phyloP scores from a whole-genome alignment of 2,113 vertebrate genomes.

The Crotalus helleri region DNA sequence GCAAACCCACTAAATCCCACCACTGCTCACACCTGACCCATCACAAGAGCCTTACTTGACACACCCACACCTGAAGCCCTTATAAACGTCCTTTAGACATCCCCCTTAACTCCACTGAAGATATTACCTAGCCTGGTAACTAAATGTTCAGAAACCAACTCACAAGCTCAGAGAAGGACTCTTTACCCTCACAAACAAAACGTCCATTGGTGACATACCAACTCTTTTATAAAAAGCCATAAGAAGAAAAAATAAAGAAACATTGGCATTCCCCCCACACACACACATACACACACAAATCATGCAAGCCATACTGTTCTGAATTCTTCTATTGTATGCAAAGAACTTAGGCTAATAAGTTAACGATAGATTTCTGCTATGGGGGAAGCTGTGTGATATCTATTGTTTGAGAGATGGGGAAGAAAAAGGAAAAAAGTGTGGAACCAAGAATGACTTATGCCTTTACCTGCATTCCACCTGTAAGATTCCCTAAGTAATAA shows the following conservation, averaged over 20 bases:
- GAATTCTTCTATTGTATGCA: background rate
- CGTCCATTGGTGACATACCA: background rate
- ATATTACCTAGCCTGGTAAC: no score
- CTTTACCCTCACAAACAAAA: background rate
- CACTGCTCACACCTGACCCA: no score
- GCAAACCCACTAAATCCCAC: no score
- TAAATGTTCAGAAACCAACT: no score
- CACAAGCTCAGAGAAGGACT: no score
- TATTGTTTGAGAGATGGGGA: background rate
- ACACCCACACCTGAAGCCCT: no score
- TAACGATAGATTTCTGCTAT: background rate
- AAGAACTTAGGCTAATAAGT: background rate
- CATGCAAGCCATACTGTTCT: no score
- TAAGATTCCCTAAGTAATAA: conserved; percentile 1
- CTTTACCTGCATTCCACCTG: conserved; percentile 16
- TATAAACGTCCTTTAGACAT: no score
- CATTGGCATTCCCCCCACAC: background rate
- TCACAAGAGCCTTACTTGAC: no score
- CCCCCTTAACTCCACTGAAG: no score
- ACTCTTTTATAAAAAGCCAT: background rate
- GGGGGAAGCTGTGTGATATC: background rate
- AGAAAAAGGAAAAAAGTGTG: background rate
- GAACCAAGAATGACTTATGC: background rate
- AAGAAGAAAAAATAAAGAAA: background rate
- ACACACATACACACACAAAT: background rate